Base-by-base conservation (phyloP, 1,140 invertebrate species). In the Brachionus manjavacas region DNA sequence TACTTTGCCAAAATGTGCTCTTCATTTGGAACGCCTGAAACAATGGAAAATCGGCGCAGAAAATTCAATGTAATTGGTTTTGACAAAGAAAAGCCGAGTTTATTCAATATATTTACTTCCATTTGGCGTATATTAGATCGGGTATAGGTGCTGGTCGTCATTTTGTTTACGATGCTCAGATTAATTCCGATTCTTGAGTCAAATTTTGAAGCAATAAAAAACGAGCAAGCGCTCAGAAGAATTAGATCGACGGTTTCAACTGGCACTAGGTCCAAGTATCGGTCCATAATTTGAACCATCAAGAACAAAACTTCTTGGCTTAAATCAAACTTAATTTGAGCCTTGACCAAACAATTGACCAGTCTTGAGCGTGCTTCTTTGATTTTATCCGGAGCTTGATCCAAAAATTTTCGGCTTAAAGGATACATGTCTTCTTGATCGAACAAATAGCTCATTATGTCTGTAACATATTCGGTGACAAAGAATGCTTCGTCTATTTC, bases 31-130 rank as follows among this genome's bases (percentile, higher is more conserved):
- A 76, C 72, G 9, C 25, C 20, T 23, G 41, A 23, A 49, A 49
- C 41, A 11, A 49, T 76, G 0, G 72, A 76, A 76, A 76, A 76
- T 23, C 72, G 39, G 41, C 72, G 20, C 12, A 76, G 25, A 31
- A 76, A 76, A n/a, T 49, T 28, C 46, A 76, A 49, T 25, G 20
- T 3, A 3, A 76, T 25, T 14, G 72, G 72, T 49, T 76, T 76
- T 23, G n/a, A 14, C 4, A 76, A 11, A 12, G 41, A 49, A 76
- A 76, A 76, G 6, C 46, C 25, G 0, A 76, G 20, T 49, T 23
- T 76, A 12, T 76, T 76, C 72, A 76, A 76, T 25, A 76, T 76
- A 23, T 46, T 49, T 2, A 76, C 72, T 14, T 76, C 72, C 72
- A 76, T 76, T 49, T 25, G 25, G 12, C 25, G 16, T 14, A 76